These are phyloP conservation scores for Gallinago media DNA, from an alignment of 2,113 vertebrate species.

Conservation along the genomic window DNA sequence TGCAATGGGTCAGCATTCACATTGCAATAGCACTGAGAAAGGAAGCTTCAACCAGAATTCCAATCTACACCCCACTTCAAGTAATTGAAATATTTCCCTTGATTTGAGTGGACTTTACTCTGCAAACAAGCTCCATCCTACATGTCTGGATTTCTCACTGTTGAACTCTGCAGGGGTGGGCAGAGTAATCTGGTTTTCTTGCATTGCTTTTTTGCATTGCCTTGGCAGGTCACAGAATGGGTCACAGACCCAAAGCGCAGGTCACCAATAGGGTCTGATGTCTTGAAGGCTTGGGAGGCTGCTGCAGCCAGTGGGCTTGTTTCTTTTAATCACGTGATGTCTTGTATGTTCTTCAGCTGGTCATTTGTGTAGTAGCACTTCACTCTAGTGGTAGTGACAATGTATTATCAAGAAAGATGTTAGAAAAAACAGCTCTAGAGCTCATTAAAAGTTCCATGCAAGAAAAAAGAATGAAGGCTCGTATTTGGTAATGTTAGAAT, in stretches of 20 bases:
- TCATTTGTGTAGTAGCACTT: not conserved
- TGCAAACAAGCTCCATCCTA: not conserved
- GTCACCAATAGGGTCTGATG: not conserved
- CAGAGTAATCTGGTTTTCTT: not conserved
- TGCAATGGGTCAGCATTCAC: not conserved
- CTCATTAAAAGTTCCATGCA: not conserved
- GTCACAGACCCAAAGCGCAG: not conserved
- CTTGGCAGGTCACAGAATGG: not conserved
- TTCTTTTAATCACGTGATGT: not conserved
- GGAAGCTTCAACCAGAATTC: not conserved
- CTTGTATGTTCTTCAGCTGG: not conserved
- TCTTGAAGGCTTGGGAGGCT: not conserved
- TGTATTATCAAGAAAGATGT: not conserved
- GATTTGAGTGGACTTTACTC: constrained; percentile 5
- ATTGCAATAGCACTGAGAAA: not conserved
- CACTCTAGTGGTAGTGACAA: not conserved
- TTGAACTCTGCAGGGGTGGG: not conserved
- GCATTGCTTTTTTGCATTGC: not conserved
- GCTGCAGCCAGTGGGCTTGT: not conserved
- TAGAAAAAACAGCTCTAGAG: not conserved
- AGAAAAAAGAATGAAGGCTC: not conserved
- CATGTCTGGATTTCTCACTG: not conserved
- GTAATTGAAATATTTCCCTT: constrained; percentile 17
- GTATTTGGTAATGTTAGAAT: not conserved
- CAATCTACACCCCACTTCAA: constrained; percentile 2